phyloP scores from a whole-genome alignment of 2,113 vertebrate genomes.

The Psophia crepitans region DNA sequence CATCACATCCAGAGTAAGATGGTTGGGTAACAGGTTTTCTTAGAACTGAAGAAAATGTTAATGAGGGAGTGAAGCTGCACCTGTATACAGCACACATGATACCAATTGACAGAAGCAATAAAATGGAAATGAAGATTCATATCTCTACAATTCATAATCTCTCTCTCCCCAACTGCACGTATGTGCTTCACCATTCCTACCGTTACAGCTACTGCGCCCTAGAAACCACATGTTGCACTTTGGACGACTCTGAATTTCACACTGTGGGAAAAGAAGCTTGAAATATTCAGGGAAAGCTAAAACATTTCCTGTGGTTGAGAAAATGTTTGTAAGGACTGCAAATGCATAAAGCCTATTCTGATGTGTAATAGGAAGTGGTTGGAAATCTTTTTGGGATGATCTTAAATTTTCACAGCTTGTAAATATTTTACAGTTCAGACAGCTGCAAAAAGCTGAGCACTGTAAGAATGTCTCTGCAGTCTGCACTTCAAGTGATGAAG shows the following conservation, averaged over 20 bases:
- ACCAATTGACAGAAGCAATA: background rate
- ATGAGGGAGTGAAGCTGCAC: background rate
- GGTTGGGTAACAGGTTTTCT: background rate
- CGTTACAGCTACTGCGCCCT: background rate
- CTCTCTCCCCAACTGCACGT: background rate
- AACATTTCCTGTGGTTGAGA: background rate
- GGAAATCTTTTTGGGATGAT: background rate
- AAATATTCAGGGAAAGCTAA: background rate
- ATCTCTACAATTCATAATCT: background rate
- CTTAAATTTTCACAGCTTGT: background rate
- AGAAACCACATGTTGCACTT: background rate
- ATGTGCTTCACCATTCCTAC: background rate
- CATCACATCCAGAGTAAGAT: background rate
- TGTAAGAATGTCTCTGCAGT: background rate
- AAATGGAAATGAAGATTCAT: background rate
- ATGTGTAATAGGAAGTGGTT: background rate
- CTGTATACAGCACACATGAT: background rate
- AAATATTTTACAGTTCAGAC: background rate
- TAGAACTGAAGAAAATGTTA: background rate
- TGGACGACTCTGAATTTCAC: background rate
- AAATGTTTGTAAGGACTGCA: background rate
- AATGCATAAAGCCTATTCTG: background rate
- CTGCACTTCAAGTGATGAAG: background rate
- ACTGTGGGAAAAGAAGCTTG: background rate
- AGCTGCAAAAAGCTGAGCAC: background rate